Conservation (phyloP, 1,140 invertebrate species). For the Drosophila kanapiae region DNA sequence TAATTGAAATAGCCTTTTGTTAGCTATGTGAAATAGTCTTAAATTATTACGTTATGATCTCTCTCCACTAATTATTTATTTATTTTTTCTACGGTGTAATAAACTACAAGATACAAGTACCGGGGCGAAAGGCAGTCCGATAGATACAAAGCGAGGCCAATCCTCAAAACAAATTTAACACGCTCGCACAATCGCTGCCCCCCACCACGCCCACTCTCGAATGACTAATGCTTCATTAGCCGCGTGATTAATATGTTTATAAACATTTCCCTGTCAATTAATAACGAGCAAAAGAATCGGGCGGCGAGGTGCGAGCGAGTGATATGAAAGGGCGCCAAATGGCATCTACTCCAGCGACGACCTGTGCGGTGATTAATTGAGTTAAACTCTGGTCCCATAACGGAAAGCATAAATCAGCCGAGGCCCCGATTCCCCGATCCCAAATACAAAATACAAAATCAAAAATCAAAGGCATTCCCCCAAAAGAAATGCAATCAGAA, state of each 20-base stretch:
- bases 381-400: conserved; percentile 47
- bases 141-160: conserved; percentile 41
- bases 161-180: conserved; percentile 60
- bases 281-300: conserved; percentile 52
- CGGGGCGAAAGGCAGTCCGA: conserved; percentile 30
- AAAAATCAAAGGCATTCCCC: conserved; percentile 35
- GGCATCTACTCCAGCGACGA: conserved; percentile 33
- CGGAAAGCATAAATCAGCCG: conserved; percentile 63
- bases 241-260: conserved; percentile 82
- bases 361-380: conserved; percentile 49
- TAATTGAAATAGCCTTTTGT: too few species aligned
- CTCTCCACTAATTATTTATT: too few species aligned
- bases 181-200: conserved; percentile 39
- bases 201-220: conserved; percentile 39
- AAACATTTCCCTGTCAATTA: conserved; percentile 82
- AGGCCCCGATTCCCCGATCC: neutral
- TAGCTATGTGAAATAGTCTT: neutral
- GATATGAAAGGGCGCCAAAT: conserved; percentile 68
- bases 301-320: conserved; percentile 33
- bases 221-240: conserved; percentile 81
- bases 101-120: conserved; percentile 43
- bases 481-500: conserved; percentile 48
- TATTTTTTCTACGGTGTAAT: neutral
- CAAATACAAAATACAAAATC: conserved; percentile 15
- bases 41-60: neutral